phyloP scores from a whole-genome alignment of 2,113 vertebrate species.

The Chloebia gouldiae region DNA sequence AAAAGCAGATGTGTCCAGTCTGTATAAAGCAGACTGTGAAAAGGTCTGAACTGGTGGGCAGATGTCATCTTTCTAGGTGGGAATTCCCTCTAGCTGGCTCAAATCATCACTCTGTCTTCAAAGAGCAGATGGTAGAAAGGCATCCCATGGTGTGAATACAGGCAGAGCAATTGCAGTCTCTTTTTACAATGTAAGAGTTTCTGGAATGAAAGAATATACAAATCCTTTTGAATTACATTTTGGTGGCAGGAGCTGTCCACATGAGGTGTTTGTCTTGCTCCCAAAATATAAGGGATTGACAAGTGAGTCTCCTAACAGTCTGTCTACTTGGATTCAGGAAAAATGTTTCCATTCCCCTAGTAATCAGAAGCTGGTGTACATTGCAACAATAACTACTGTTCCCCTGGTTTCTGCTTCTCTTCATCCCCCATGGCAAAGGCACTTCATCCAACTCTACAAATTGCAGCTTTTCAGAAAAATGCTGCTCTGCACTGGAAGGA shows the following conservation, averaged over 20 bases:
- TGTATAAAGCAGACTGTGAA: background rate
- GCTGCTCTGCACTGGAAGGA: background rate
- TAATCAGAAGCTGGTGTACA: background rate
- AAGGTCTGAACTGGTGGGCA: background rate
- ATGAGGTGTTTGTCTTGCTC: background rate
- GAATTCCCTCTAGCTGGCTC: background rate
- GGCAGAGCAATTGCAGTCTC: background rate
- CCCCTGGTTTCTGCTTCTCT: background rate
- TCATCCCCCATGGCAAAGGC: background rate
- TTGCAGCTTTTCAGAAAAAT: background rate
- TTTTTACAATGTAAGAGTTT: background rate
- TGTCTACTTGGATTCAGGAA: background rate
- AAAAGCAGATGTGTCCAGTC: background rate
- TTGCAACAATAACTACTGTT: background rate
- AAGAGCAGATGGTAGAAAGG: background rate
- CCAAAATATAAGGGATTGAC: background rate
- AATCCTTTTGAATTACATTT: background rate
- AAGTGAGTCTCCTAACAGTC: background rate
- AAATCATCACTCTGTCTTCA: background rate
- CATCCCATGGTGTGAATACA: background rate
- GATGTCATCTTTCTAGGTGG: background rate
- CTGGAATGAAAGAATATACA: background rate
- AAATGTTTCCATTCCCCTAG: background rate
- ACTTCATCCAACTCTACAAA: background rate
- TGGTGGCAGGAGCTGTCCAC: background rate